Evolutionary conservation across 2,797 vertebrate species (phyloP).

Genomic region (Crocodylus rhombifer): DNA sequence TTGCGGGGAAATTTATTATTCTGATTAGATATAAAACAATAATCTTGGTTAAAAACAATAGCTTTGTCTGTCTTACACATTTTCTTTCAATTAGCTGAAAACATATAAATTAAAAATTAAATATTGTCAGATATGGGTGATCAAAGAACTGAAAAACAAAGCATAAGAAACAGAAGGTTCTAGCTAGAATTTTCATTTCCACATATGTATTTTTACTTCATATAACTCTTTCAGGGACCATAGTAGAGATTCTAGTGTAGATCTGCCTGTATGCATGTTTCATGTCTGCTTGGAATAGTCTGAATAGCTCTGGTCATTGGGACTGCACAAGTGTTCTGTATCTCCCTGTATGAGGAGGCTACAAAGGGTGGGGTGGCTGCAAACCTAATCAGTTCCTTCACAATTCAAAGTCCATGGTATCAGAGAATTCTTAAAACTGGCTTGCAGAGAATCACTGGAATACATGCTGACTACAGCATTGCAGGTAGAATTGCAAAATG

Average conservation of each 20-base stretch:
- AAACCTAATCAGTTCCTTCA: too few relatives aligned
- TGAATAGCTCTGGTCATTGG: accelerated
- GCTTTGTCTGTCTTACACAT: background rate
- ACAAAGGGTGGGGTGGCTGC: too few relatives aligned
- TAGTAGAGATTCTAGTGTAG: background rate
- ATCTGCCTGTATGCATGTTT: accelerated
- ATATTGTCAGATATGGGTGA: background rate
- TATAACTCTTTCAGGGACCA: background rate
- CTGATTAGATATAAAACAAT: background rate
- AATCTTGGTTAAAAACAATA: background rate
- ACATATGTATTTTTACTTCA: accelerated
- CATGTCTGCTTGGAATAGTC: background rate
- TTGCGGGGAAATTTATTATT: background rate
- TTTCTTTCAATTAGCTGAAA: background rate
- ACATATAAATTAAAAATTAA: background rate
- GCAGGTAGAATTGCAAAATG: too few relatives aligned
- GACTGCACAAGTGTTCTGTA: background rate
- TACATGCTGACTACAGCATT: too few relatives aligned
- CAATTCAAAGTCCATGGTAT: too few relatives aligned
- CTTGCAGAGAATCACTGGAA: too few relatives aligned
- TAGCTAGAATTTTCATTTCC: background rate
- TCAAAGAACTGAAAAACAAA: background rate
- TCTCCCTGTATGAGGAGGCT: background rate
- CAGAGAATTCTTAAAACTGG: too few relatives aligned
- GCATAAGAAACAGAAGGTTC: background rate